Evolutionary conservation across 2,113 vertebrate species (phyloP), one percentile per base, ranked within the genome.

Genomic region (Rhinopomastus cyanomelas): DNA sequence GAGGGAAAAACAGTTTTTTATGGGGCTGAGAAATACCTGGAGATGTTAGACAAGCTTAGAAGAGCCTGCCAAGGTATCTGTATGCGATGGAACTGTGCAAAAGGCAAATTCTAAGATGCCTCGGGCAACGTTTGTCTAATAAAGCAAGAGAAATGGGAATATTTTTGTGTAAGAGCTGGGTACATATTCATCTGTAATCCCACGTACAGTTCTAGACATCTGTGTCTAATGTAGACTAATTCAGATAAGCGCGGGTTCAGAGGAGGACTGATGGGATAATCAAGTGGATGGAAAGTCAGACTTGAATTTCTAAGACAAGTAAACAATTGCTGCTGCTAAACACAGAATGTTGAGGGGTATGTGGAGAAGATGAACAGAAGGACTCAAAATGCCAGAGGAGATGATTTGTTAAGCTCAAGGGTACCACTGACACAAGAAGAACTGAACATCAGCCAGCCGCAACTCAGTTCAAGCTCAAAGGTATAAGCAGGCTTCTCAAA

Each of bases 101-200:
- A 65, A 86, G n/a, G 39, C 32, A 81, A 75, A 73, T 36, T 84
- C 23, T 64, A 37, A 39, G 39, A 65, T 61, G 53, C 77, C 27
- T 88, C 8, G 0, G 69, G 72, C 69, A 60, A n/a, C 0, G 0
- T 57, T 32, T 67, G 37, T 72, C 87, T 87, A 73, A 81, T 75
- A 95, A 85, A 84, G 51, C 49, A 87, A 53, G 84, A 93, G 71
- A 92, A 94, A 84, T 68, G 46, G 61, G 67, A 92, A 72, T 90
- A 49, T 81, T 92, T 64, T 86, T 79, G 27, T 76, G 4, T 75
- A 48, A 91, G 21, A 87, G 51, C 21, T 49, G 75, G 57, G 44
- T 36, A 72, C 34, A 52, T 9, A 39, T 79, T 66, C 22, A 75
- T 87, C 62, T 87, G 39, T 18, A 72, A 68, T 53, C 53, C 53